Base-by-base conservation (phyloP, 1,140 invertebrate species). In the Contarinia nasturtii region DNA sequence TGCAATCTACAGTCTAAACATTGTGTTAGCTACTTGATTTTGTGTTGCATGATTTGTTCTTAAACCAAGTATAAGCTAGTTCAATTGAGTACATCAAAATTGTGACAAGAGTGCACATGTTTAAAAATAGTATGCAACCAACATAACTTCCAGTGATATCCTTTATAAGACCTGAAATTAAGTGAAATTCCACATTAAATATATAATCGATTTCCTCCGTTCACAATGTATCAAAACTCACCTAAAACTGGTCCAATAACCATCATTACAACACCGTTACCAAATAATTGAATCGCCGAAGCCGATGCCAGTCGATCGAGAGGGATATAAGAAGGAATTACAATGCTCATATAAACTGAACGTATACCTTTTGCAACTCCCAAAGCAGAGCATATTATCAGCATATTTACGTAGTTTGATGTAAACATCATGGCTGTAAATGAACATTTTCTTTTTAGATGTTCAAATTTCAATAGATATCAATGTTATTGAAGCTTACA, bases 331-430 rank as follows among this genome's bases (percentile, higher is more conserved):
- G 69, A 74, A 2, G 79, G 76, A 49, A 82, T 75, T 4, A 82
- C 72, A 3, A 80, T 59, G 4, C 73, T 69, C 58, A 77, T 75
- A 54, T 78, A 81, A 0, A 82, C 77, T 37, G 78, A 74, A 47
- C 77, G 65, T 15, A 80, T 62, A 0, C 77, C 79, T 63, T 81
- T 82, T 27, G 75, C 72, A 2, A 80, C 60, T 7, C 80, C 80
- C 33, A 82, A 42, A 5, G 36, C 36, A 5, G 15, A 38, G 12
- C 15, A n/a, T 14, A 38, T 38, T 38, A 38, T 38, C 12, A 14
- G 15, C 36, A n/a, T 17, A 38, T n/a, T 38, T 3, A 38, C 36
- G 12, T n/a, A 38, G 15, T 38, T 5, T 14, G 12, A n/a, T n/a
- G 36, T 17, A 3, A n/a, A 38, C 12, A 38, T 38, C 12, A n/a